A percentile compares a stretch with the other conserved stretches of the same genome.
Conservation (phyloP, 2,888 invertebrate genomes). For the Pantelozetes paolii region DNA sequence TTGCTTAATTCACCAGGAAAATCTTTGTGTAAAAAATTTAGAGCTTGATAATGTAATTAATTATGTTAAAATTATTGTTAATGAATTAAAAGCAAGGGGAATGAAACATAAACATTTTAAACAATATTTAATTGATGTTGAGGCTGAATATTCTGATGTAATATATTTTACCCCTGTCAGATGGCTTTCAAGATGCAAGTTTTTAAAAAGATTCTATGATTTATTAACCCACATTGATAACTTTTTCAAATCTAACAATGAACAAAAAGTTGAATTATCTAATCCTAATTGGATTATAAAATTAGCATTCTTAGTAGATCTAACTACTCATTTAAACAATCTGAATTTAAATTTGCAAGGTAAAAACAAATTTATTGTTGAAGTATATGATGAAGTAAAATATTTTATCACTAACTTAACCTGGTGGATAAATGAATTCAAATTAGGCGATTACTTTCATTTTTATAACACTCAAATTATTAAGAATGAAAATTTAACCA, state of each 20-base stretch:
- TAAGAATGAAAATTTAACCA: not conserved
- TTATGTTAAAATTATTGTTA: not conserved
- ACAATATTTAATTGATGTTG: not conserved
- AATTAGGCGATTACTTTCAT: not conserved
- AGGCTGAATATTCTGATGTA: not conserved
- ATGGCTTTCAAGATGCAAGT: not conserved
- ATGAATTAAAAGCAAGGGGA: not conserved
- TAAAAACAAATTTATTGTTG: not conserved
- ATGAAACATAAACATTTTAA: not conserved
- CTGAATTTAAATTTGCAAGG: not conserved
- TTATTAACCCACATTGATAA: not conserved
- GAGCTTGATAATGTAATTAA: not conserved
- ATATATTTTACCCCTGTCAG: not conserved
- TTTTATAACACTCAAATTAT: not conserved
- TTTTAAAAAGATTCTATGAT: not conserved
- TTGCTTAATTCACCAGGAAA: not conserved
- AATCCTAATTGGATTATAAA: not conserved
- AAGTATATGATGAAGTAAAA: not conserved
- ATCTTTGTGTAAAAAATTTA: not conserved
- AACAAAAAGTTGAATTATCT: not conserved
- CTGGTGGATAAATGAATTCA: too few species aligned
- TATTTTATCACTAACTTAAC: not conserved
- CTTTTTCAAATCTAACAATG: not conserved
- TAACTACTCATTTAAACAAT: not conserved
- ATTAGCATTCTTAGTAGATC: not conserved